phyloP scores from a whole-genome alignment of 2,113 vertebrate genomes.

The Turdus rufiventris region DNA sequence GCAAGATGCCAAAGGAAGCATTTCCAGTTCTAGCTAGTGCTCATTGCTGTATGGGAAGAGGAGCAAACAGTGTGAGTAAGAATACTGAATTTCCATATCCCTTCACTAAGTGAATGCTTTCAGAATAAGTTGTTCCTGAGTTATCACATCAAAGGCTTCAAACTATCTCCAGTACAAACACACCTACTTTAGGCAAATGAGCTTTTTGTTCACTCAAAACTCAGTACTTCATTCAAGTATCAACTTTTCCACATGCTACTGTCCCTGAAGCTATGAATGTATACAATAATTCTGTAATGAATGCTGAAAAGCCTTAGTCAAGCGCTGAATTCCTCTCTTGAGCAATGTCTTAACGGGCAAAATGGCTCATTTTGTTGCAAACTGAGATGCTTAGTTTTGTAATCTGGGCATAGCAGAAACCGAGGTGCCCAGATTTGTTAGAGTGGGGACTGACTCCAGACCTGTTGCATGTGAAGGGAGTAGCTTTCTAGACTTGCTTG shows the following conservation, averaged over 20 bases:
- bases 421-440: not conserved
- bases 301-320: not conserved
- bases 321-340: not conserved
- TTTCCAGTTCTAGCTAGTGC: not conserved
- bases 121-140: slow-evolving; percentile 12
- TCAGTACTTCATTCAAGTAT: slow-evolving; percentile 34
- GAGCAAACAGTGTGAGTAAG: not conserved
- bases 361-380: not conserved
- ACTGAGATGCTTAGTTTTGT: not conserved
- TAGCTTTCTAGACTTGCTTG: not conserved
- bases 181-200: slow-evolving; percentile 47
- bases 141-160: slow-evolving; percentile 27
- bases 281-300: not conserved
- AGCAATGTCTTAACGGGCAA: not conserved
- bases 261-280: not conserved
- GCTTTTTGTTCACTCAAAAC: slow-evolving; percentile 41
- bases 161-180: slow-evolving; percentile 49
- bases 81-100: not conserved
- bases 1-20: not conserved
- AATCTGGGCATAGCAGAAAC: not conserved
- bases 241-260: not conserved
- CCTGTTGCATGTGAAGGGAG: rapidly evolving
- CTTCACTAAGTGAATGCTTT: not conserved
- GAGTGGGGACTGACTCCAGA: not conserved
- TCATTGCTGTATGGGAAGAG: not conserved